Evolutionary conservation across 2,797 vertebrate species (phyloP).

Genomic region (Dendrocincla fuliginosa): DNA sequence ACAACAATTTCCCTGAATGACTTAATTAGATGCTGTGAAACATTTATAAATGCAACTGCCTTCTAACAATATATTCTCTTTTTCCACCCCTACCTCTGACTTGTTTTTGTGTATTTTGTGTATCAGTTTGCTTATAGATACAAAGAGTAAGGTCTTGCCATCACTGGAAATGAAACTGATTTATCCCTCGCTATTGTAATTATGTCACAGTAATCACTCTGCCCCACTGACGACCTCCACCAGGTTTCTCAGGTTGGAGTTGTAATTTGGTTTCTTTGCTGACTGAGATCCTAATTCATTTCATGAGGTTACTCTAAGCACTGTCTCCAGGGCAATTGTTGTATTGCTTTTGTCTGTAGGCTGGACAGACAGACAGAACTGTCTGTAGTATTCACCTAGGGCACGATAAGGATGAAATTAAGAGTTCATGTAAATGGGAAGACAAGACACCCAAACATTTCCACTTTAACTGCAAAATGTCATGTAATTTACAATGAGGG

Average conservation of each 20-base stretch:
- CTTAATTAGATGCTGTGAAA: conserved; percentile 15
- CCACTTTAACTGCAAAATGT: background rate
- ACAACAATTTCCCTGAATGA: background rate
- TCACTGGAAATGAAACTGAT: background rate
- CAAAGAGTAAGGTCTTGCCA: background rate
- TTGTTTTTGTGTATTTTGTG: background rate
- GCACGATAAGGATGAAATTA: background rate
- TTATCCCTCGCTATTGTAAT: background rate
- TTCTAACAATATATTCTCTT: background rate
- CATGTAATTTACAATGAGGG: background rate
- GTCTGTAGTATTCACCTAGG: background rate
- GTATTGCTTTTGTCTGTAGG: background rate
- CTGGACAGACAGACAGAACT: background rate
- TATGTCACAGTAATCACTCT: conserved; percentile 6
- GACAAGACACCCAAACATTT: background rate
- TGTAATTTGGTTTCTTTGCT: conserved; percentile 21
- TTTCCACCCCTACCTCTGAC: background rate
- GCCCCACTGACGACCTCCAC: background rate
- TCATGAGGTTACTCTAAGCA: background rate
- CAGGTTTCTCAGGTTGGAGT: background rate
- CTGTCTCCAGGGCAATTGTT: background rate
- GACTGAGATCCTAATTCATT: background rate
- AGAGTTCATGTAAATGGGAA: background rate
- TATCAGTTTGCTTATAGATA: conserved; percentile 4
- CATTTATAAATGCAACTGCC: background rate